Conservation (phyloP, 2,888 invertebrate species). For the Lysandra coridon region DNA sequence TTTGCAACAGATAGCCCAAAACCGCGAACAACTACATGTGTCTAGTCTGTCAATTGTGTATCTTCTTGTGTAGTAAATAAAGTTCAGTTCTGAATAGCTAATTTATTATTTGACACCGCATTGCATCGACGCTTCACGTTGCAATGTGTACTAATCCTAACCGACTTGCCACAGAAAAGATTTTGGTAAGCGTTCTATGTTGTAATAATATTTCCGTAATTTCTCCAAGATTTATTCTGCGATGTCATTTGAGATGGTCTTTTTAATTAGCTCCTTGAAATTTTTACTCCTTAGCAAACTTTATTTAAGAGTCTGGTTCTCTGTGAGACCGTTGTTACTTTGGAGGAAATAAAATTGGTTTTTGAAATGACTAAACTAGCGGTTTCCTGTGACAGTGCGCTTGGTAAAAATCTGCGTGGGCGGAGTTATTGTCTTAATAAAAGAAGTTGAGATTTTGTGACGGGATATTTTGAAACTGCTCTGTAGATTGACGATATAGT, state of each 20-base stretch:
- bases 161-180: no score
- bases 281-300: no score
- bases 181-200: constrained; percentile 24
- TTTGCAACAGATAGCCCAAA: no score
- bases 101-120: no score
- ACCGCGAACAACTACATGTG: no score
- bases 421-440: background rate
- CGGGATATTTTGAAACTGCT: background rate
- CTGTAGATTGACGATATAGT: background rate
- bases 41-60: no score
- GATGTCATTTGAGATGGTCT: background rate
- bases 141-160: no score
- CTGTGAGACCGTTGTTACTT: background rate
- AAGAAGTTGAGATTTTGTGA: background rate
- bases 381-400: background rate
- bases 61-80: no score
- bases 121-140: no score
- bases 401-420: constrained; percentile 11
- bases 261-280: background rate
- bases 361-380: constrained; percentile 2
- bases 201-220: constrained; percentile 13
- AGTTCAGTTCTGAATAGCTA: no score
- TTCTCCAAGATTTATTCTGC: background rate
- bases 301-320: background rate
- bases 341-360: background rate